Evolutionary conservation across 1,140 invertebrate genomes (phyloP), one percentile per base, ranked within the genome.

Genomic region (Anastrepha obliqua): DNA sequence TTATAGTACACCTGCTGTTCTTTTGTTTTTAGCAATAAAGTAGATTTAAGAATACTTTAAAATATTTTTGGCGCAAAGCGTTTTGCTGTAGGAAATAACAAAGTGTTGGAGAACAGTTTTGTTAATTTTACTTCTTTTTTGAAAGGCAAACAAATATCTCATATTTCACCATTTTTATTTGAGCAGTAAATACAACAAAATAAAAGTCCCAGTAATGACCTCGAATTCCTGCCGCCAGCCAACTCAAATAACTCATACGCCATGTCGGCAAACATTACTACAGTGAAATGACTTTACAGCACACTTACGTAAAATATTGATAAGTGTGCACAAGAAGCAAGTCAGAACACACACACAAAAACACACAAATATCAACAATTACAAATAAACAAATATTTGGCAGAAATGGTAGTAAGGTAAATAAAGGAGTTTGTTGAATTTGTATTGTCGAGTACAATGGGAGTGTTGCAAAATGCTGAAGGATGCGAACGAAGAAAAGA

Each of bases 321-420:
- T 67, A 70, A 70, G 39, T 42, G 39, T 11, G 29, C 9, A 47
- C 42, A 74, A 42, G 13, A 42, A 74, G 42, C 29, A 47, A 74
- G 74, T 29, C 51, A 81, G n/a, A 13, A 74, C 29, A 42, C 29
- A 42, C 11, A 42, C 29, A 42, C 0, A 39, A n/a, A 3, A 7
- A 65, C 20, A 11, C 20, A 70, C 39, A 44, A 39, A 74, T 13
- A 47, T 13, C n/a, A 29, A 20, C 29, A 67, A 11, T 67, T 74
- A 44, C 42, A 47, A 74, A 74, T 74, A 74, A 74, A 74, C n/a
- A 81, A 55, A 81, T 81, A 81, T 81, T 81, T 81, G 74, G n/a
- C n/a, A 47, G 74, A 55, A 20, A 11, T 47, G 74, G 74, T 81
- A 55, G 47, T 81, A 20, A 58, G 7, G 74, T 55, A 55, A 81